A percentile compares a stretch with the other conserved stretches of the same genome.
Evolutionary conservation across 2,113 vertebrate genomes (phyloP).

Genomic region (Conger conger): DNA sequence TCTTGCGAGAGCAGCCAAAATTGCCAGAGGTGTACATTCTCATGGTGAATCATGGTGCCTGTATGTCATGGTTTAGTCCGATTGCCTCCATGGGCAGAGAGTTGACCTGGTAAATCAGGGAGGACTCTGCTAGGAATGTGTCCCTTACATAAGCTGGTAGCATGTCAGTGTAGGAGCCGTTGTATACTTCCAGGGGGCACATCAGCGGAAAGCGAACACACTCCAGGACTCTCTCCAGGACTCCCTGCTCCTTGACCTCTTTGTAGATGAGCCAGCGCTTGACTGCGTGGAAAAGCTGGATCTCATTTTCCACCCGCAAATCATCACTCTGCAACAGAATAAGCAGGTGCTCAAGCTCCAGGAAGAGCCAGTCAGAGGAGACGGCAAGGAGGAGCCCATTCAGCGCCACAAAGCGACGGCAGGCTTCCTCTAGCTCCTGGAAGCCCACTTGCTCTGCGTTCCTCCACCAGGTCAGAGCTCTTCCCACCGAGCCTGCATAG

Average conservation of each 20-base stretch:
- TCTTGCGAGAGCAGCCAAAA: conserved; percentile 12
- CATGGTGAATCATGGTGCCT: neutral
- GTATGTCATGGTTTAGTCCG: neutral
- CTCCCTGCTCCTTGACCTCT: neutral
- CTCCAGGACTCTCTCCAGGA: neutral
- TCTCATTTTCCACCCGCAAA: conserved; percentile 17
- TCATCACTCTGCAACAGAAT: neutral
- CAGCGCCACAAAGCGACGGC: neutral
- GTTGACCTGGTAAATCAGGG: conserved; percentile 10
- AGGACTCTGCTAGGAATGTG: neutral
- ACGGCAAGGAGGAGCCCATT: neutral
- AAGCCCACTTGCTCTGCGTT: neutral
- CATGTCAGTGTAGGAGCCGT: neutral
- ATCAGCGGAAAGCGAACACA: conserved; percentile 20
- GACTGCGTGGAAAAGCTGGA: conserved; percentile 21
- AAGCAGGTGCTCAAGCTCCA: neutral
- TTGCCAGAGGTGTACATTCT: conserved; percentile 11
- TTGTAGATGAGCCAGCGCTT: neutral
- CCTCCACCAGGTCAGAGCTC: conserved; percentile 13
- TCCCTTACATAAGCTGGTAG: neutral
- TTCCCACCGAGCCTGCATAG: neutral
- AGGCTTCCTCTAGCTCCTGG: conserved; percentile 17
- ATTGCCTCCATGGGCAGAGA: conserved; percentile 13
- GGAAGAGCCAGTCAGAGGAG: conserved; percentile 12
- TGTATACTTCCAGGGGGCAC: conserved; percentile 11